Evolutionary conservation across 2,797 vertebrate genomes (phyloP).

Genomic region (Crocodylus rhombifer): DNA sequence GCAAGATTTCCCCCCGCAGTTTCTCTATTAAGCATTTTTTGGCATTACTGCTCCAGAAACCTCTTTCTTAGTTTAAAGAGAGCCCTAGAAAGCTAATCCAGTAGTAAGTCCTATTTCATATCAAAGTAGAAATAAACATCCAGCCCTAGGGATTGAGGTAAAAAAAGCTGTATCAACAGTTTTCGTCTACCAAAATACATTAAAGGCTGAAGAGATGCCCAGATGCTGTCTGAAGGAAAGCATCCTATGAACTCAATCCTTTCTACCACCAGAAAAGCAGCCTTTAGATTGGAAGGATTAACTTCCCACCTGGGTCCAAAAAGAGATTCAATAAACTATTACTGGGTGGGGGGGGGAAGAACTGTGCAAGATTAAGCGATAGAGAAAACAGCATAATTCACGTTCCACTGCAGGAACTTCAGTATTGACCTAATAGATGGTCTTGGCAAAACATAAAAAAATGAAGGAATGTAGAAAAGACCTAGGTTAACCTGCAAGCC

Average conservation of each 20-base stretch:
- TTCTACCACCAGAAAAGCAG: not conserved
- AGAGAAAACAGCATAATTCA: not conserved
- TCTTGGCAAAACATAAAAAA: not conserved
- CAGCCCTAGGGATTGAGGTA: not conserved
- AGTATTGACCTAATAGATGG: not conserved
- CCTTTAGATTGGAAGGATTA: not conserved
- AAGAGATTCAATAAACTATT: not conserved
- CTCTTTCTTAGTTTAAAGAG: not conserved
- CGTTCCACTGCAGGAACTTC: not conserved
- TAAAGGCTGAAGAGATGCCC: not conserved
- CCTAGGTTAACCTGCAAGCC: not conserved
- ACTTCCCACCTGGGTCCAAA: not conserved
- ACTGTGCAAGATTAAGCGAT: not conserved
- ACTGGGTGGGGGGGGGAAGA: too few relatives aligned
- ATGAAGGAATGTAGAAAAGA: not conserved
- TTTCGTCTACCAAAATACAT: constrained; percentile 15
- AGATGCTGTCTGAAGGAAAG: not conserved
- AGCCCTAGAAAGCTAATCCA: constrained; percentile 60
- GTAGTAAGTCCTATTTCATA: constrained; percentile 31
- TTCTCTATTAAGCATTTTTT: constrained; percentile 41
- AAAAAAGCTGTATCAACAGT: constrained; percentile 1
- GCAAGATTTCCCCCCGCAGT: not conserved
- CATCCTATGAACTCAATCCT: not conserved
- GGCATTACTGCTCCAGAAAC: constrained; percentile 9
- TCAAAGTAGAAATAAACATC: constrained; percentile 16